Evolutionary conservation across 2,888 invertebrate species (phyloP).

Genomic region (Leptogaster cylindrica): DNA sequence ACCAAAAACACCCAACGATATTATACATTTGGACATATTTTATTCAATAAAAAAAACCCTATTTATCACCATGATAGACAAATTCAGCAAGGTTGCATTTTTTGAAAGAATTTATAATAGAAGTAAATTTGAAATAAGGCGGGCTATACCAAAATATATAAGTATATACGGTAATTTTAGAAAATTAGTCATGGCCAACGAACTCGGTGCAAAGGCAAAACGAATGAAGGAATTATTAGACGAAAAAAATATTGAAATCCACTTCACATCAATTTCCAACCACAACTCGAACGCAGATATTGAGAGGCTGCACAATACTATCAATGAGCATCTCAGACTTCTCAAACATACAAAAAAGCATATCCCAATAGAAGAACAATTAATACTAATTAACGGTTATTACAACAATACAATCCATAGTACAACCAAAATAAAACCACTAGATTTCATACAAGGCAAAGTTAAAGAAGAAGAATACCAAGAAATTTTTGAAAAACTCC

Average conservation of each 20-base stretch:
- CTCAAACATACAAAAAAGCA: not conserved
- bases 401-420: not conserved
- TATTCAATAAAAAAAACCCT: not conserved
- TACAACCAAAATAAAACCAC: not conserved
- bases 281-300: not conserved
- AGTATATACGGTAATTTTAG: too few relatives aligned
- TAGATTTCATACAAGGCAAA: constrained; percentile 2
- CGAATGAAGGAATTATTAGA: too few relatives aligned
- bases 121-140: too few relatives aligned
- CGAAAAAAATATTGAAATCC: too few relatives aligned
- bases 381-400: not conserved
- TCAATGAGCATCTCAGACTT: not conserved
- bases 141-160: too few relatives aligned
- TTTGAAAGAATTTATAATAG: not conserved
- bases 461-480: not conserved
- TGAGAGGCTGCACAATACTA: not conserved
- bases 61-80: not conserved
- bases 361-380: not conserved
- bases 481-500: not conserved
- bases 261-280: not conserved
- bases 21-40: not conserved
- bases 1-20: not conserved
- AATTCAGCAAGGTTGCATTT: not conserved
- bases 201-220: too few relatives aligned
- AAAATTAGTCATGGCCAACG: too few relatives aligned